These are phyloP conservation scores for Eulemur mongoz DNA, from an alignment of 2,797 vertebrate species.

Conservation along the genomic window DNA sequence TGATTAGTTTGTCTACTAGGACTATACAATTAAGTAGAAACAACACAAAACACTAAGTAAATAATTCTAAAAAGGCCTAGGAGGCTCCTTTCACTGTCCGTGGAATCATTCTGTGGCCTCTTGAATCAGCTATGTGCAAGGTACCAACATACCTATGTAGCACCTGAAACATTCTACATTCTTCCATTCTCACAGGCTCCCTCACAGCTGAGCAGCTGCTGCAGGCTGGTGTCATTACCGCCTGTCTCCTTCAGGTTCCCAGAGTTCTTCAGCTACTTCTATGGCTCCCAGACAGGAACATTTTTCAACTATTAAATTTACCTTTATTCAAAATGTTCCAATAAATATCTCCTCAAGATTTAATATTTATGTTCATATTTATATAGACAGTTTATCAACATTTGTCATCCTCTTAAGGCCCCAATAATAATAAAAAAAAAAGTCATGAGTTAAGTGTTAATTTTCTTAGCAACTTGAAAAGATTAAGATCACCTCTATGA, in stretches of 20 bases:
- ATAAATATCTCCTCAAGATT: background rate
- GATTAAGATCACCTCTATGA: slow-evolving; percentile 92
- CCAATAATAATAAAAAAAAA: slow-evolving; percentile 65
- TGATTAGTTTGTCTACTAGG: slow-evolving; percentile 79
- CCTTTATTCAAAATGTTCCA: background rate
- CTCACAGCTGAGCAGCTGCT: background rate
- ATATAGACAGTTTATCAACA: background rate
- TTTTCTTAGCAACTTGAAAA: slow-evolving; percentile 78
- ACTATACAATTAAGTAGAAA: slow-evolving; percentile 70
- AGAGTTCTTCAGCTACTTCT: background rate
- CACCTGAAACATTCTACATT: rapidly evolving
- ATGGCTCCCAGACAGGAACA: background rate
- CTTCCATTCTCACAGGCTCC: background rate
- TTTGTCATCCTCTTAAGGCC: slow-evolving; percentile 80
- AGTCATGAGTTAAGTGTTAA: slow-evolving; percentile 80
- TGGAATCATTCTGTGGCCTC: background rate
- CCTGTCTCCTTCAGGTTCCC: background rate
- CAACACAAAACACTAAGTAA: background rate
- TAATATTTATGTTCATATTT: background rate
- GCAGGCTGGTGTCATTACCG: background rate
- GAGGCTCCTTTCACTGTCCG: background rate
- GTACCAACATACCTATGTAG: rapidly evolving
- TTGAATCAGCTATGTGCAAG: background rate
- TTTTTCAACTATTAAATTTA: background rate
- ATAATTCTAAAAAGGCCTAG: background rate